phyloP scores from a whole-genome alignment of 2,113 vertebrate genomes.

The Poecile atricapillus region DNA sequence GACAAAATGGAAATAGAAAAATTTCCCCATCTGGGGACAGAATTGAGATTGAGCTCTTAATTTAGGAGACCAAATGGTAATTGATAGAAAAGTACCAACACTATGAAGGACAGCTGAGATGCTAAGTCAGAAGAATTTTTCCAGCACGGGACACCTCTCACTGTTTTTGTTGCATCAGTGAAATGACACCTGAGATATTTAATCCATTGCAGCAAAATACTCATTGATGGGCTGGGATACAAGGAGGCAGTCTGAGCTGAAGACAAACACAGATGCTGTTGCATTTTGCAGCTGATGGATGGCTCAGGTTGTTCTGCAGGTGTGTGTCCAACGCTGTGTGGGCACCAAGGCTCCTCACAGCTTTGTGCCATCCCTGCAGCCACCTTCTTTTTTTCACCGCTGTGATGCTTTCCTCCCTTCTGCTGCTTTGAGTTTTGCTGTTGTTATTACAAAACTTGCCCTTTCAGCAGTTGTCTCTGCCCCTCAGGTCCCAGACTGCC shows the following conservation, averaged over 20 bases:
- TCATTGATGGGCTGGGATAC: neutral
- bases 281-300: neutral
- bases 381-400: neutral
- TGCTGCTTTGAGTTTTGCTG: neutral
- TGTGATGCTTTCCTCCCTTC: neutral
- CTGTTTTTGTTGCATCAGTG: neutral
- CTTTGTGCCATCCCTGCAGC: neutral
- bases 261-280: neutral
- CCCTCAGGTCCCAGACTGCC: neutral
- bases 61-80: neutral
- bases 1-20: neutral
- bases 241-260: neutral
- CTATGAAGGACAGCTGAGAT: neutral
- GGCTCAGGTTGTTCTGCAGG: neutral
- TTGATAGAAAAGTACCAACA: neutral
- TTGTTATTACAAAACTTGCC: neutral
- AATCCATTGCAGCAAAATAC: neutral
- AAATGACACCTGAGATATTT: neutral
- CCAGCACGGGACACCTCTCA: neutral
- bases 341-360: neutral
- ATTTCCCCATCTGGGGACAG: neutral
- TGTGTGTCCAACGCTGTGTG: fast-evolving
- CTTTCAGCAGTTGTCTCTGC: neutral
- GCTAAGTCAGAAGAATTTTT: neutral
- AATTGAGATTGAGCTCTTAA: slow-evolving; percentile 10